Base-by-base conservation (phyloP, 2,797 vertebrate genomes). In the Myotis planiceps region DNA sequence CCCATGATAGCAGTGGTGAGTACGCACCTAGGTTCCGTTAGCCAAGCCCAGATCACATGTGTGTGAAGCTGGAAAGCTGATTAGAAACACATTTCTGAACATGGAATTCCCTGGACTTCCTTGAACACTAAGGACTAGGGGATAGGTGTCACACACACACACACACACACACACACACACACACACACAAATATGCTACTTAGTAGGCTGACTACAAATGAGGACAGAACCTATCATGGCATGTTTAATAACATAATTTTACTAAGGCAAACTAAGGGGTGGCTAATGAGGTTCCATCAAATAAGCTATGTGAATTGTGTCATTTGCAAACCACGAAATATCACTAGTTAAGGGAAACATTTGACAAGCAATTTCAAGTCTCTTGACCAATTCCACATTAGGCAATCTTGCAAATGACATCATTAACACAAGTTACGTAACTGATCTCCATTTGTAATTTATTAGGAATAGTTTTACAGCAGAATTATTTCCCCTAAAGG, bases 391-490 rank as follows among this genome's bases (percentile, higher is more conserved):
- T 76, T 96, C 88, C 66, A 89, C 60, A 83, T 95, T 83, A 96
- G 71, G 82, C 85, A 96, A 95, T 93, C 90, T 83, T 92, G 82
- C 90, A 97, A 94, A 94, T 87, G 88, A 93, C 94, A 96, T 83
- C 95, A 97, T 96, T 96, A 97, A 92, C 82, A 95, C 92, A 96
- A 94, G 60, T 93, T 96, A 92, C 82, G 80, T 96, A 93, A 94
- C 71, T 88, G 74, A 88, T 87, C 79, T 87, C 85, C 42, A 83
- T 92, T 95, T 90, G 55, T 55, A 95, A 92, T 85, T 91, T 85
- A 93, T 96, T 92, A 95, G 47, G 42, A 89, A 90, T 42, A 86
- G 75, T 83, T 84, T 96, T 95, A 69, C 34, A 91, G 63, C 34
- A 95, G 29, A 94, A 87, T 45, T 91, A 79, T 81, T 74, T 34